These are phyloP conservation scores for Tortricodes alternella DNA, from an alignment of 2,888 invertebrate species.

Conservation along the genomic window DNA sequence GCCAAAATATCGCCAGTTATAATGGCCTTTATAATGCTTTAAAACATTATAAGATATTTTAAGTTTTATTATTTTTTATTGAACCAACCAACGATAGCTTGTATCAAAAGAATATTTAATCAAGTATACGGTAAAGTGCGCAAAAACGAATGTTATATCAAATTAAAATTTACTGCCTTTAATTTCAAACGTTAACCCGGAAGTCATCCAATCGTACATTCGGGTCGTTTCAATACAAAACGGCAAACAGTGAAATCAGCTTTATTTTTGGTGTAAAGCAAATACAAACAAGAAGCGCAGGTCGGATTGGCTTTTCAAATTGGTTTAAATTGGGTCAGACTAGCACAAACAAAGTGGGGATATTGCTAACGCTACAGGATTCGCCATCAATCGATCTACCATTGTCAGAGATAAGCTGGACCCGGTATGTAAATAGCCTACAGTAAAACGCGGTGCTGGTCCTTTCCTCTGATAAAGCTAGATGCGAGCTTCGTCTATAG, in stretches of 20 bases:
- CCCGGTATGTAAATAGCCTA: constrained; percentile 13
- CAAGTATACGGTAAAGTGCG: neutral
- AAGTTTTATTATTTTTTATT: too few species aligned
- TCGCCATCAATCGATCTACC: constrained; percentile 52
- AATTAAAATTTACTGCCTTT: constrained; percentile 1
- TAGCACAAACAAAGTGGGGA: constrained; percentile 68
- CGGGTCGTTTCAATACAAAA: constrained; percentile 42
- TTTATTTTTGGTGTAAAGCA: constrained; percentile 63
- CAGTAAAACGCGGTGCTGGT: constrained; percentile 13
- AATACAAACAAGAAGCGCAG: constrained; percentile 73
- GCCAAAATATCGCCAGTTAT: too few species aligned
- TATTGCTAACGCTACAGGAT: constrained; percentile 57
- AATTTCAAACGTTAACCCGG: neutral
- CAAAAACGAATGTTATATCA: neutral
- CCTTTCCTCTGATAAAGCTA: too few species aligned
- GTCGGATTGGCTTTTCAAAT: constrained; percentile 74
- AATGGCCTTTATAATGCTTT: too few species aligned
- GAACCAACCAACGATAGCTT: too few species aligned
- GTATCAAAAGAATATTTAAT: neutral
- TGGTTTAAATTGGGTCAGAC: constrained; percentile 74
- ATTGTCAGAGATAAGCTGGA: constrained; percentile 41
- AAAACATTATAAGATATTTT: too few species aligned
- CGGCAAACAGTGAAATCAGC: constrained; percentile 57
- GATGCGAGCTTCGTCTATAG: too few species aligned
- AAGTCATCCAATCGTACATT: constrained; percentile 9